phyloP scores from a whole-genome alignment of 2,888 invertebrate genomes.

The Lottia scabra region DNA sequence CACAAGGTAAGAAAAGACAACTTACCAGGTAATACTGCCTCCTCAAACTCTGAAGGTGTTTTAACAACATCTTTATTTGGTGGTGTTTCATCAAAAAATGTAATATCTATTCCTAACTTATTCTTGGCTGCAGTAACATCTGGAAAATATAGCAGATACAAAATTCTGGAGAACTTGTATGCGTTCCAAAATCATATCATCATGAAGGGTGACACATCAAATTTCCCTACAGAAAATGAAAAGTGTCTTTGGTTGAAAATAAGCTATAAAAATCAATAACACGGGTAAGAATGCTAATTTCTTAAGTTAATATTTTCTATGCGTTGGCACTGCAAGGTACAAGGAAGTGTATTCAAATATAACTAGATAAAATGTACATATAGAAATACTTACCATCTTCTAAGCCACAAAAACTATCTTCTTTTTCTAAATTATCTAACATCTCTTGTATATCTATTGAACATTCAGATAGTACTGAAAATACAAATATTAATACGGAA shows the following conservation, averaged over 20 bases:
- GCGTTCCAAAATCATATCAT: too few relatives aligned
- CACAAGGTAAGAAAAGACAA: background rate
- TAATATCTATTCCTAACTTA: slow-evolving; percentile 34
- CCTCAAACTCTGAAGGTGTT: slow-evolving; percentile 36
- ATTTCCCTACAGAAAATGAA: too few relatives aligned
- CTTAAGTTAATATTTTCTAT: too few relatives aligned
- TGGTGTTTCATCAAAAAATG: slow-evolving; percentile 45
- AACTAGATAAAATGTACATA: too few relatives aligned
- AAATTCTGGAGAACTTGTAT: too few relatives aligned
- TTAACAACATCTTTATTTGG: slow-evolving; percentile 12
- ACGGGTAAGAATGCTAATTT: too few relatives aligned
- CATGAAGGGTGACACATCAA: too few relatives aligned
- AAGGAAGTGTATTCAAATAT: too few relatives aligned
- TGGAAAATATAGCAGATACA: background rate
- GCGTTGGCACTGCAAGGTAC: too few relatives aligned
- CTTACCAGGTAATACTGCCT: slow-evolving; percentile 21
- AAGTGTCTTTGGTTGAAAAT: too few relatives aligned
- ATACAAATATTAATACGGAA: background rate
- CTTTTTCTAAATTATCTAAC: slow-evolving; percentile 36
- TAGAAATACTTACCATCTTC: slow-evolving; percentile 32
- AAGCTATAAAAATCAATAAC: too few relatives aligned
- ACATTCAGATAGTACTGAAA: slow-evolving; percentile 21
- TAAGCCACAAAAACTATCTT: slow-evolving; percentile 23
- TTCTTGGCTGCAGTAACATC: slow-evolving; percentile 28
- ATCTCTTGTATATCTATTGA: slow-evolving; percentile 37